phyloP scores from a whole-genome alignment of 2,888 invertebrate species.

The Chaetogeoica ovagalla region DNA sequence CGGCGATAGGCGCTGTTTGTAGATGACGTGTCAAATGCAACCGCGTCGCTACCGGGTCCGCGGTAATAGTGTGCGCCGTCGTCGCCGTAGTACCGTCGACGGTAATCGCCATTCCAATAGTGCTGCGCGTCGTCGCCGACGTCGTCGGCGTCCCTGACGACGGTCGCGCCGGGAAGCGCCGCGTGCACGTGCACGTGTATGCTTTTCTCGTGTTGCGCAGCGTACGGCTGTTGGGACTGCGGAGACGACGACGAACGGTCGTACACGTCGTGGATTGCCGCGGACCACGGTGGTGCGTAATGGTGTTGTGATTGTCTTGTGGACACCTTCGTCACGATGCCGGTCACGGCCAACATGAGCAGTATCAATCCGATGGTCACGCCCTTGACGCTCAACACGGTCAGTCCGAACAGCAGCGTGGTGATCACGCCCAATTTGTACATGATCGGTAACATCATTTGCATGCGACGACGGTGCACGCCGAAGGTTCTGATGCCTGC shows the following conservation, averaged over 20 bases:
- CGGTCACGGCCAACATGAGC: conserved; percentile 52
- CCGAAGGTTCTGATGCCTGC: conserved; percentile 54
- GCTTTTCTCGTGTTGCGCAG: conserved; percentile 5
- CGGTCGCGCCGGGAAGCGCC: background rate
- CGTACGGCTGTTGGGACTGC: background rate
- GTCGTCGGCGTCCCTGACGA: too few species aligned
- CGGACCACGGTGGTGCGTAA: background rate
- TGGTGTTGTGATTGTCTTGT: background rate
- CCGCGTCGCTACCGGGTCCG: background rate
- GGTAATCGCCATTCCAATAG: background rate
- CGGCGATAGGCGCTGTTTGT: background rate
- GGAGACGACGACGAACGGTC: conserved; percentile 21
- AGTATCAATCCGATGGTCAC: conserved; percentile 56
- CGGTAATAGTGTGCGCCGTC: too few species aligned
- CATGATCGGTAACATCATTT: conserved; percentile 56
- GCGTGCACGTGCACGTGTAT: conserved; percentile 48
- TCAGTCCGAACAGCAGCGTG: conserved; percentile 56
- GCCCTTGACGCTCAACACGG: conserved; percentile 56
- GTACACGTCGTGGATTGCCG: background rate
- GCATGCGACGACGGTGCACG: conserved; percentile 54
- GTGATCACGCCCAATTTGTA: conserved; percentile 57
- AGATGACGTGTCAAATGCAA: background rate
- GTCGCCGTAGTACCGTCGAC: too few species aligned
- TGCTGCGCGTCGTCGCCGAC: background rate
- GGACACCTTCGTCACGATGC: conserved; percentile 15